Evolutionary conservation across 2,113 vertebrate genomes (phyloP).

Genomic region (Podiceps cristatus): DNA sequence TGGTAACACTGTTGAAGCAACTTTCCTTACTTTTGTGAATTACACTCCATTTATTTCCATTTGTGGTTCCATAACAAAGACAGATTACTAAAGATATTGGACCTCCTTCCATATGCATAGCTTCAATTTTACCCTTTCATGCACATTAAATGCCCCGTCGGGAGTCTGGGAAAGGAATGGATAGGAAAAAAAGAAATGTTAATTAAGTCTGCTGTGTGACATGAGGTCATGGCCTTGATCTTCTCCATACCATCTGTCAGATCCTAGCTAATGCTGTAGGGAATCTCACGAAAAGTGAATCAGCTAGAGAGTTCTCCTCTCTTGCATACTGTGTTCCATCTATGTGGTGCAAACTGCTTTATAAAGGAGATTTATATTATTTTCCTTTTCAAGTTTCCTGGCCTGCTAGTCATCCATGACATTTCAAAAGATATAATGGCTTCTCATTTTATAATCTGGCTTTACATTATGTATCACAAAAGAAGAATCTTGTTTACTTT

Average conservation of each 20-base stretch:
- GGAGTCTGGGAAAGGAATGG: not conserved
- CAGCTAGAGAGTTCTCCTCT: not conserved
- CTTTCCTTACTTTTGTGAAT: not conserved
- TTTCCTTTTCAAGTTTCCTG: not conserved
- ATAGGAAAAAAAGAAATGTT: constrained; percentile 11
- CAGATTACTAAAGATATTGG: not conserved
- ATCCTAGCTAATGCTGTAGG: not conserved
- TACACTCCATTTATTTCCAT: not conserved
- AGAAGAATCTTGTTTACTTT: not conserved
- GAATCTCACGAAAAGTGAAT: not conserved
- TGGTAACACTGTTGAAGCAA: not conserved
- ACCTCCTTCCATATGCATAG: not conserved
- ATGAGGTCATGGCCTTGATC: not conserved
- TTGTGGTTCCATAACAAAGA: not conserved
- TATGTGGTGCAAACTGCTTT: not conserved
- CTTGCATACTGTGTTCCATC: not conserved
- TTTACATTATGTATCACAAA: not conserved
- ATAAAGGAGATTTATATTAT: not conserved
- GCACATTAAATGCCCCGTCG: not conserved
- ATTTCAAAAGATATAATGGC: not conserved
- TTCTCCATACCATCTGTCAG: not conserved
- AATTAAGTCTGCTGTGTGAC: constrained; percentile 4
- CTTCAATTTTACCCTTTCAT: not conserved
- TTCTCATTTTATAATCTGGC: not conserved
- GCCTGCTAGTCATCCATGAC: not conserved